Evolutionary conservation across 2,888 invertebrate genomes (phyloP).

Genomic region (Ctena decussata): DNA sequence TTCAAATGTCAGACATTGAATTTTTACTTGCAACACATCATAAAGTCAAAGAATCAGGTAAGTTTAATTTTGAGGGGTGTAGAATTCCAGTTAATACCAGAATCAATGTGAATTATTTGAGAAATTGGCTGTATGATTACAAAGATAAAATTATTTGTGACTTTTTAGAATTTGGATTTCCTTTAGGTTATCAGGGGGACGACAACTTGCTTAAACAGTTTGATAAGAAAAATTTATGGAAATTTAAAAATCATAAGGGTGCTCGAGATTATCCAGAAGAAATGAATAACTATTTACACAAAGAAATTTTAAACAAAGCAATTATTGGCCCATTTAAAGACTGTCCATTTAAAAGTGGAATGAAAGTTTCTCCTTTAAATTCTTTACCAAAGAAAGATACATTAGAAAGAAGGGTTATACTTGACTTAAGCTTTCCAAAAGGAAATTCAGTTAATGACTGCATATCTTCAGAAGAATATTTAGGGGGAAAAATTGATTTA

Average conservation of each 20-base stretch:
- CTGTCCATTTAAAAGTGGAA: neutral
- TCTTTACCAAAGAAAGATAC: constrained; percentile 4
- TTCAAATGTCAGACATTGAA: neutral
- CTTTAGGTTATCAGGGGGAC: neutral
- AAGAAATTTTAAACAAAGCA: neutral
- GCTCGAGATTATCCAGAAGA: neutral
- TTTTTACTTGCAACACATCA: neutral
- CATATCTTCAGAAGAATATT: neutral
- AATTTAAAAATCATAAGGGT: constrained; percentile 4
- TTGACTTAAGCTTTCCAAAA: neutral
- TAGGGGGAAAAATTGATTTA: neutral
- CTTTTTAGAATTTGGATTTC: neutral
- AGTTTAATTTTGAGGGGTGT: neutral
- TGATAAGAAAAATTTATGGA: neutral
- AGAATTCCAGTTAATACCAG: neutral
- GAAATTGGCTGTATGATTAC: neutral
- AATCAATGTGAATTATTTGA: neutral
- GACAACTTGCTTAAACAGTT: neutral
- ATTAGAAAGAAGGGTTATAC: neutral
- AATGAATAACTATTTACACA: neutral
- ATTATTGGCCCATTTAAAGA: constrained; percentile 2
- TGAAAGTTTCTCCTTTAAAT: neutral
- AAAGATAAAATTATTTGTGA: neutral
- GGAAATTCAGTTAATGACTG: neutral
- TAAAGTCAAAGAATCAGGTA: neutral